phyloP scores from a whole-genome alignment of 2,797 vertebrate species.

The Graptemys geographica region DNA sequence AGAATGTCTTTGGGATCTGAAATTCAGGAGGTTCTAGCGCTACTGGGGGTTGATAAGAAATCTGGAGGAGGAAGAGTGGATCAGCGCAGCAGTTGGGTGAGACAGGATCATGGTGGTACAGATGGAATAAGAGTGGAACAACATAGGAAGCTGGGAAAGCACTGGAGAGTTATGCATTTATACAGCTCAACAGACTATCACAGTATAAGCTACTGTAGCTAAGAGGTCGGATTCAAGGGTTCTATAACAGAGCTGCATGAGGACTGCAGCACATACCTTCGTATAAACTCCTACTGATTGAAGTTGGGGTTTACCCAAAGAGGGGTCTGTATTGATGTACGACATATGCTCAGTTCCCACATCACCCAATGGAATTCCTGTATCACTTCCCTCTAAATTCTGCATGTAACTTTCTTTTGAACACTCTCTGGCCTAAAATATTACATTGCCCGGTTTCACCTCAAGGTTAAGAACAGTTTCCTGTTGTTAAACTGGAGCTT shows the following conservation, averaged over 20 bases:
- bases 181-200: not conserved
- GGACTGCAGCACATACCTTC: not conserved
- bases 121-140: not conserved
- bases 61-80: not conserved
- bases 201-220: not conserved
- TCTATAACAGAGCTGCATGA: not conserved
- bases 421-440: fast-evolving
- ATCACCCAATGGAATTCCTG: fast-evolving
- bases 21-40: not conserved
- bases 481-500: fast-evolving
- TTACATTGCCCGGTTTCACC: fast-evolving
- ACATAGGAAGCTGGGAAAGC: not conserved
- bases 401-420: not conserved
- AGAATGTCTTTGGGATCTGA: not conserved
- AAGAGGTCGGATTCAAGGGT: not conserved
- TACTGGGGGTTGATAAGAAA: not conserved
- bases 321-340: not conserved
- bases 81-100: not conserved
- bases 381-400: fast-evolving
- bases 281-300: not conserved
- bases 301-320: not conserved
- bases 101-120: not conserved
- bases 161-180: not conserved
- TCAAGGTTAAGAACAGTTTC: fast-evolving
- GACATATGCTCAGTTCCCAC: not conserved